Evolutionary conservation across 2,888 invertebrate species (phyloP).

Genomic region (Mechanitis messenoides): DNA sequence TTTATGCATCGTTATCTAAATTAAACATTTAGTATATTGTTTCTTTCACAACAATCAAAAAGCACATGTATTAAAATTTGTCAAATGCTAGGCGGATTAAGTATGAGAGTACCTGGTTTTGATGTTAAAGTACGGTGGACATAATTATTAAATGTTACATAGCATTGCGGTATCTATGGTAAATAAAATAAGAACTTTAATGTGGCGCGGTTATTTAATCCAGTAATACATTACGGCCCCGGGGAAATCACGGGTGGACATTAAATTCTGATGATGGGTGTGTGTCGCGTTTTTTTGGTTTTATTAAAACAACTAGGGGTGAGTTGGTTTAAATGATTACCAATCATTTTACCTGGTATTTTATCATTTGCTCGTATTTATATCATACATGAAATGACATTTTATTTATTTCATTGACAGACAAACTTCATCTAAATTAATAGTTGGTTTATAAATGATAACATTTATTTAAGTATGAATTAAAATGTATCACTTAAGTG

Average conservation of each 20-base stretch:
- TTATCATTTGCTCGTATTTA: neutral
- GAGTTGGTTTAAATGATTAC: constrained; percentile 25
- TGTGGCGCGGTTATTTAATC: neutral
- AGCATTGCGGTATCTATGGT: constrained; percentile 13
- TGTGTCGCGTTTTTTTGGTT: constrained; percentile 22
- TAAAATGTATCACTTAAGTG: too few relatives aligned
- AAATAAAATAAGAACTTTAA: neutral
- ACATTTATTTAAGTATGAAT: too few relatives aligned
- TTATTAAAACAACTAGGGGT: constrained; percentile 25
- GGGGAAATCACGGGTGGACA: constrained; percentile 60
- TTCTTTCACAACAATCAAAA: too few relatives aligned
- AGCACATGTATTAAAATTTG: constrained; percentile 44
- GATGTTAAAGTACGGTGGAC: constrained; percentile 48
- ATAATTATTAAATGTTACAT: neutral
- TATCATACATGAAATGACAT: too few relatives aligned
- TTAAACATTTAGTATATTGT: too few relatives aligned
- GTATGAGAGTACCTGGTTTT: constrained; percentile 38
- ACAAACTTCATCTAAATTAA: too few relatives aligned
- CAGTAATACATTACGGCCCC: constrained; percentile 31
- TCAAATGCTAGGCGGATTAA: constrained; percentile 57
- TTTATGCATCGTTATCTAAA: too few relatives aligned
- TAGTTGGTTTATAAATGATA: too few relatives aligned
- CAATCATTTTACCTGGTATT: constrained; percentile 26
- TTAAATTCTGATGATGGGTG: constrained; percentile 56
- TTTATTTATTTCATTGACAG: too few relatives aligned